Percentiles rank a stretch among this genome's conserved stretches.
These are phyloP conservation scores for Equus quagga DNA, from an alignment of 2,113 vertebrate species.

Conservation along the genomic window DNA sequence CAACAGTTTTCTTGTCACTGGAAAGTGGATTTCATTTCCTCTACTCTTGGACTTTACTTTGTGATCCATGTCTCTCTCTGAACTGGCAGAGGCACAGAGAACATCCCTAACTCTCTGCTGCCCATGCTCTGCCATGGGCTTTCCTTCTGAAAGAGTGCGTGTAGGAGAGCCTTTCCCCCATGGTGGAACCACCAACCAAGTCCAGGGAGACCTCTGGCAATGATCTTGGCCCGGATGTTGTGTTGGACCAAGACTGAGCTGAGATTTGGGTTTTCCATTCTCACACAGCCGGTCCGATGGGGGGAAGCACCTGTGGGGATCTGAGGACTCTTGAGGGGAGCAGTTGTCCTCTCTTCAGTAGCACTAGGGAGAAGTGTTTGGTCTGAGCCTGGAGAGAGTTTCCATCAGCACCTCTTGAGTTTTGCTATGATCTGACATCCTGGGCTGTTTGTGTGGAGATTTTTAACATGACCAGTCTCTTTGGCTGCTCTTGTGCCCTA, in stretches of 20 bases:
- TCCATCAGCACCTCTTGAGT: neutral
- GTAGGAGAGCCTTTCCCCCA: neutral
- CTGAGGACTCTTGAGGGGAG: neutral
- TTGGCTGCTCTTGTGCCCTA: neutral
- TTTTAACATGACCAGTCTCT: neutral
- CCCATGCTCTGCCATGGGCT: neutral
- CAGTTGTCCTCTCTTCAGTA: neutral
- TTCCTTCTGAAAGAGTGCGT: neutral
- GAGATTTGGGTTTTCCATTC: constrained; percentile 61
- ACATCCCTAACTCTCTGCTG: neutral
- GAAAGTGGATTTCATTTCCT: neutral
- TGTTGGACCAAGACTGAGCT: neutral
- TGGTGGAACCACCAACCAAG: neutral
- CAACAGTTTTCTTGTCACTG: neutral
- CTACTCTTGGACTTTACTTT: neutral
- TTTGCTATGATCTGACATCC: neutral
- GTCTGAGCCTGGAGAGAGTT: neutral
- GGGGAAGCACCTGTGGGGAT: neutral
- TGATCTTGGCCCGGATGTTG: neutral
- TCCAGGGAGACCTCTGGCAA: constrained; percentile 15
- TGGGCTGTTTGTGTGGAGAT: neutral
- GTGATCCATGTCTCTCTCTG: neutral
- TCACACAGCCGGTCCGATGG: neutral
- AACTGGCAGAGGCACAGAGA: constrained; percentile 20
- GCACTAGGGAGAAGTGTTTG: neutral